Conservation (phyloP, 2,113 vertebrate genomes). For the Melanerpes formicivorus region DNA sequence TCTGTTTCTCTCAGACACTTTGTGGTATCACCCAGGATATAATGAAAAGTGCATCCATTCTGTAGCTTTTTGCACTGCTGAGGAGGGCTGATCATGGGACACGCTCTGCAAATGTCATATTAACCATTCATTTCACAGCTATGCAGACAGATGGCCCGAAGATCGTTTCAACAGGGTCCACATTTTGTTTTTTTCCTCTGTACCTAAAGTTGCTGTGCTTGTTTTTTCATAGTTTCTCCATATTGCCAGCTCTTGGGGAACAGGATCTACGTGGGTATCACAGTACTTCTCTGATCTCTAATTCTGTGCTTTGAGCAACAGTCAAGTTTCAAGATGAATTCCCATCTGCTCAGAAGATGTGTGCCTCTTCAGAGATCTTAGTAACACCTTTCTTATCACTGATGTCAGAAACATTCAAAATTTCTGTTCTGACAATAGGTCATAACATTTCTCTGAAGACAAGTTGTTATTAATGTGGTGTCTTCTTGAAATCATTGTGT, state of each 20-base stretch:
- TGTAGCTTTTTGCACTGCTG: not conserved
- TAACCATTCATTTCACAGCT: conserved; percentile 29
- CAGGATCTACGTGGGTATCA: not conserved
- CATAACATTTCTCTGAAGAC: not conserved
- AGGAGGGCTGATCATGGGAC: not conserved
- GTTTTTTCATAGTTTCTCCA: not conserved
- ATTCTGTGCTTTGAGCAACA: not conserved
- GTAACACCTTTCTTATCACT: not conserved
- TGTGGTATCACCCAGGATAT: not conserved
- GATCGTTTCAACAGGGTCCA: not conserved
- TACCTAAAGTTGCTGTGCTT: not conserved
- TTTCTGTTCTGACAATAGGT: not conserved
- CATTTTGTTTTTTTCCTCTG: not conserved
- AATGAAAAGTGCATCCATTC: not conserved
- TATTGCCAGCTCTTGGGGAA: not conserved
- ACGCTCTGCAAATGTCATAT: not conserved
- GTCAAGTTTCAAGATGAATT: not conserved
- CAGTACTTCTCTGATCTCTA: not conserved
- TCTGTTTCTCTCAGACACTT: not conserved
- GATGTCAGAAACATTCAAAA: not conserved
- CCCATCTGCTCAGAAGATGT: not conserved
- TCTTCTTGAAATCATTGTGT: not conserved
- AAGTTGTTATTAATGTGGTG: not conserved
- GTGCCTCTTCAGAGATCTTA: not conserved
- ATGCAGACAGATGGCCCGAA: not conserved